Base-by-base conservation (phyloP, 1,140 invertebrate genomes). In the Ostrea denselamellosa region DNA sequence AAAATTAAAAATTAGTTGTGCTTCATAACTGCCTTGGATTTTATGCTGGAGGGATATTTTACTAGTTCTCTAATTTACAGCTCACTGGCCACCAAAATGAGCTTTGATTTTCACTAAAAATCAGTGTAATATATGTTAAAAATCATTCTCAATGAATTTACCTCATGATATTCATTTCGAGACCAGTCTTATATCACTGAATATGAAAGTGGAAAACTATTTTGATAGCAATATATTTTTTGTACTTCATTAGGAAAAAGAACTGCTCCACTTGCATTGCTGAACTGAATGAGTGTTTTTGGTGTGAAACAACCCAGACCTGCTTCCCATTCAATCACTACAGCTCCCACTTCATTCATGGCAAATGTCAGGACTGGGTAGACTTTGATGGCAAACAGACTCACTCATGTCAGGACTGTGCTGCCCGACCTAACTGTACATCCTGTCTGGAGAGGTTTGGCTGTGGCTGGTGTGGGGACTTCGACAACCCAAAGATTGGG, bases 301-400 rank as follows among this genome's bases (percentile, higher is more conserved):
- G 98, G 98, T 99, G 98, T 93, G 97, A 98, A 92, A 97, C 98
- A 58, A 98, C 97, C 3, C 93, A 95, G 90, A 97, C 98, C 92
- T 99, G 98, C 93, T 98, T 99, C 93, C 97, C 97, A 65, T 99
- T 99, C 95, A 97, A 97, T 1, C 97, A 98, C 7, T 99, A 99
- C 94, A 98, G 82, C 1, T 98, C 98, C 87, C 97, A 98, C 91
- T 98, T 98, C 95, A 97, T 98, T 91, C 98, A 98, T 95, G 98
- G 98, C 0, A 95, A 97, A 87, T 99, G 98, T 92, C 96, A 97
- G 8, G 97, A 98, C 92, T 99, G 98, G 98, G 96, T 98, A 62
- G 98, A 99, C 95, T 94, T 93, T 89, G 93, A 91, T 83, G 90
- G 94, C 17, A 77, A 90, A 85, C 22, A 89, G 51, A 82, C 87